Conservation (phyloP, 1,140 invertebrate genomes). For the Steinernema feltiae region DNA sequence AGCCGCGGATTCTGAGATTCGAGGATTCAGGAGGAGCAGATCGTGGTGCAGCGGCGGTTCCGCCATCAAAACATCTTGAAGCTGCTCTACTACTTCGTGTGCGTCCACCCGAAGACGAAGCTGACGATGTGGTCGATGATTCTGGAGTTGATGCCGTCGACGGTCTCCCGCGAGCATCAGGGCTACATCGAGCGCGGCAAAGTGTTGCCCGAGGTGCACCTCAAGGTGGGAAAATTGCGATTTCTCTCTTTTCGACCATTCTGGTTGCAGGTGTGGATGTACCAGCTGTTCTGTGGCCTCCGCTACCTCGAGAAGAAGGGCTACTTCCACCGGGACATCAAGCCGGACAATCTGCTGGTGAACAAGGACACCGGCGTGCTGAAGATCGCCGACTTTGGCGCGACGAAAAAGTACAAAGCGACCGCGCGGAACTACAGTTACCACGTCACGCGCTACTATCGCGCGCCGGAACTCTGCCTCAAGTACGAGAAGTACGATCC, state of each 20-base stretch:
- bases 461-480: conserved; percentile 30
- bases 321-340: conserved; percentile 32
- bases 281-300: conserved; percentile 32
- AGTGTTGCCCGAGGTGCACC: conserved; percentile 14
- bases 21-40: conserved; percentile 27
- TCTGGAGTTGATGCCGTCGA: conserved; percentile 37
- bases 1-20: too few species aligned
- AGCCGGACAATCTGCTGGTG: conserved; percentile 32
- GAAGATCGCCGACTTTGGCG: conserved; percentile 34
- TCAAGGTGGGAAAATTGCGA: conserved; percentile 19
- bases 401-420: conserved; percentile 20
- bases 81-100: conserved; percentile 38
- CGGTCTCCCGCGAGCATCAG: conserved; percentile 24
- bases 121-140: conserved; percentile 39
- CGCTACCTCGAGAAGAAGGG: conserved; percentile 25
- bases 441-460: conserved; percentile 34
- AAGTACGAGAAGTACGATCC: conserved; percentile 30
- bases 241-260: conserved; percentile 21
- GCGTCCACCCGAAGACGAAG: conserved; percentile 29
- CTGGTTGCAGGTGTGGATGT: conserved; percentile 18
- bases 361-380: conserved; percentile 24
- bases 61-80: conserved; percentile 35
- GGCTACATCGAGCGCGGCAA: background rate
- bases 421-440: conserved; percentile 17
- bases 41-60: conserved; percentile 30